Evolutionary conservation across 2,797 vertebrate species (phyloP).

Genomic region (Euthynnus affinis): DNA sequence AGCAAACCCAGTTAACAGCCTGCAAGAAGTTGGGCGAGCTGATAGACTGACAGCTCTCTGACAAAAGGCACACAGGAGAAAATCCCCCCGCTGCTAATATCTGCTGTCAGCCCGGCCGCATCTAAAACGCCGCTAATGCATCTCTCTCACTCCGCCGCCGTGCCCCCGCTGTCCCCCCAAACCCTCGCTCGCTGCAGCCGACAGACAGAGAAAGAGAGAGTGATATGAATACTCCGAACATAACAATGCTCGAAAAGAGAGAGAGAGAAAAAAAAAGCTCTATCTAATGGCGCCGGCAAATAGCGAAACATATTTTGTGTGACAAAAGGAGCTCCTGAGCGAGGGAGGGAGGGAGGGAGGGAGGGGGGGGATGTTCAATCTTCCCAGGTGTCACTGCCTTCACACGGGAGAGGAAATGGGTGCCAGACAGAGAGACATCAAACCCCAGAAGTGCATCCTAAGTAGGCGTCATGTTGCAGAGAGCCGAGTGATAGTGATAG

Average conservation of each 20-base stretch:
- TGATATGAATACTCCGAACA: constrained; percentile 87
- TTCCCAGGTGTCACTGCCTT: constrained; percentile 73
- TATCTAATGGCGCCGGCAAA: constrained; percentile 93
- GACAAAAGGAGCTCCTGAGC: constrained; percentile 91
- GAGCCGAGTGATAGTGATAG: constrained; percentile 54
- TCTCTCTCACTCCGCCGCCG: constrained; percentile 82
- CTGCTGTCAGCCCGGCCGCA: constrained; percentile 90
- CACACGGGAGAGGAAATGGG: constrained; percentile 59
- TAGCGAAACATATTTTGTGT: constrained; percentile 96
- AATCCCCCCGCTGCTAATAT: constrained; percentile 92
- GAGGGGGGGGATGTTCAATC: constrained; percentile 75
- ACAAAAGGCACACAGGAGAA: constrained; percentile 93
- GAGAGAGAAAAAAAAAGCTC: constrained; percentile 80
- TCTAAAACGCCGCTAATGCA: constrained; percentile 96
- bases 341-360: too few relatives aligned
- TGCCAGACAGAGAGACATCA: constrained; percentile 69
- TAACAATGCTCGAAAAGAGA: constrained; percentile 86
- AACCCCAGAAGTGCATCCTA: constrained; percentile 73
- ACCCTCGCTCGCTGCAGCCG: constrained; percentile 35
- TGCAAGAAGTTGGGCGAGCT: constrained; percentile 91
- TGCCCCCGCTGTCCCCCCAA: constrained; percentile 1
- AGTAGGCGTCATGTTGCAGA: constrained; percentile 62
- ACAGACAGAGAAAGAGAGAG: constrained; percentile 78
- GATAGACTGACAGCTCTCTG: constrained; percentile 96
- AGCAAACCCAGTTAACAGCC: constrained; percentile 92